These are phyloP conservation scores for Marisa cornuarietis DNA, from an alignment of 1,140 invertebrate genomes.

Conservation along the genomic window DNA sequence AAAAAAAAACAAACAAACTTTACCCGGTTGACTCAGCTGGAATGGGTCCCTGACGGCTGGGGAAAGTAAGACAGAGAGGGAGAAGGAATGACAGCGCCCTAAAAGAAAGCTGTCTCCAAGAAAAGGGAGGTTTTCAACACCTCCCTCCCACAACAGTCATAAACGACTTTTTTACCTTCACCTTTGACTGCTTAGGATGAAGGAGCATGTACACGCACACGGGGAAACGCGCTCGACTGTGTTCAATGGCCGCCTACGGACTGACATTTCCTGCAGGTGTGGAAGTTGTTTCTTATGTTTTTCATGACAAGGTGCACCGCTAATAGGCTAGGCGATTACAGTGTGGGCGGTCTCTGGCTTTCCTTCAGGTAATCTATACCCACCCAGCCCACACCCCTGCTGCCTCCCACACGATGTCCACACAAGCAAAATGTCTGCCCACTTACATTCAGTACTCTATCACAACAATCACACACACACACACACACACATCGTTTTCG, in stretches of 20 bases:
- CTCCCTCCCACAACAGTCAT: not conserved
- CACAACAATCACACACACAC: not conserved
- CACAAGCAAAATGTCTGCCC: not conserved
- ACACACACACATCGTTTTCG: no score
- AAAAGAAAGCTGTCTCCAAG: not conserved
- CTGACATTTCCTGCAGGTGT: no score
- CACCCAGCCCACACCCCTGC: slow-evolving; percentile 10
- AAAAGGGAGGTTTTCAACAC: not conserved
- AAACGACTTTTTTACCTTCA: no score
- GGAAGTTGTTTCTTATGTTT: no score
- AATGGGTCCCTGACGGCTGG: no score
- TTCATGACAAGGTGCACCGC: not conserved
- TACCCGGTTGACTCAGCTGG: not conserved
- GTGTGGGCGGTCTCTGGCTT: not conserved
- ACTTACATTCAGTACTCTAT: no score
- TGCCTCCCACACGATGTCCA: slow-evolving; percentile 1
- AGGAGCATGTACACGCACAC: not conserved
- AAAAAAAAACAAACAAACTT: no score
- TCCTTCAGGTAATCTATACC: not conserved
- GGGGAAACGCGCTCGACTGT: not conserved
- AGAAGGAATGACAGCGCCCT: no score
- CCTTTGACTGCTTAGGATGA: not conserved
- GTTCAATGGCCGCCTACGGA: no score
- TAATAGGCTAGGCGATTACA: not conserved
- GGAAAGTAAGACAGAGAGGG: no score